A percentile compares a stretch with the other conserved stretches of the same genome.
These are phyloP conservation scores for Xiphophorus hellerii DNA, from an alignment of 2,113 vertebrate species.

Conservation along the genomic window DNA sequence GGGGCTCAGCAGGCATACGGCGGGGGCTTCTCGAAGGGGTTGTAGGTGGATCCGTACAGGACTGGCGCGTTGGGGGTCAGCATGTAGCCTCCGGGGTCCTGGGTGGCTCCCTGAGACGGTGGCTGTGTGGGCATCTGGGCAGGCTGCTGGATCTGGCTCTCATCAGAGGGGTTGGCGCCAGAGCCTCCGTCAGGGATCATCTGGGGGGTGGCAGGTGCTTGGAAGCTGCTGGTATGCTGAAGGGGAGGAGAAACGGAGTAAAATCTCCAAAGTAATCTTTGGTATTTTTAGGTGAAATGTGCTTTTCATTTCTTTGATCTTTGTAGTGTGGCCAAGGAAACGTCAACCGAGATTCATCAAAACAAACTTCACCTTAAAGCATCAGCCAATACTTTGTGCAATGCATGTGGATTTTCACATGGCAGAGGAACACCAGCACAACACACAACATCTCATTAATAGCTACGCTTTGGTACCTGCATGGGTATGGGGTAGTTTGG, in stretches of 20 bases:
- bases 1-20: constrained; percentile 86
- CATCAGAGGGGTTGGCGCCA: constrained; percentile 74
- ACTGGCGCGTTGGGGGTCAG: constrained; percentile 82
- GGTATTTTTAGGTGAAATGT: constrained; percentile 10
- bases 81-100: constrained; percentile 81
- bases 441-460: not conserved
- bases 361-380: not conserved
- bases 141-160: constrained; percentile 78
- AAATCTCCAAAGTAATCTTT: not conserved
- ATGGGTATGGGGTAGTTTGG: constrained; percentile 87
- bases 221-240: constrained; percentile 73
- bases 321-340: constrained; percentile 3
- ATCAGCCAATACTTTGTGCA: not conserved
- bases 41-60: constrained; percentile 77
- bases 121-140: constrained; percentile 73
- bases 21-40: constrained; percentile 90
- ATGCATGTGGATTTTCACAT: not conserved
- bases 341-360: not conserved
- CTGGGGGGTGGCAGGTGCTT: constrained; percentile 73
- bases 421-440: not conserved
- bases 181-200: constrained; percentile 78
- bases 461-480: constrained; percentile 80
- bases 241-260: not conserved
- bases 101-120: constrained; percentile 79
- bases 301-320: not conserved